phyloP scores from a whole-genome alignment of 2,888 invertebrate species.

The Caenorhabditis plicata region DNA sequence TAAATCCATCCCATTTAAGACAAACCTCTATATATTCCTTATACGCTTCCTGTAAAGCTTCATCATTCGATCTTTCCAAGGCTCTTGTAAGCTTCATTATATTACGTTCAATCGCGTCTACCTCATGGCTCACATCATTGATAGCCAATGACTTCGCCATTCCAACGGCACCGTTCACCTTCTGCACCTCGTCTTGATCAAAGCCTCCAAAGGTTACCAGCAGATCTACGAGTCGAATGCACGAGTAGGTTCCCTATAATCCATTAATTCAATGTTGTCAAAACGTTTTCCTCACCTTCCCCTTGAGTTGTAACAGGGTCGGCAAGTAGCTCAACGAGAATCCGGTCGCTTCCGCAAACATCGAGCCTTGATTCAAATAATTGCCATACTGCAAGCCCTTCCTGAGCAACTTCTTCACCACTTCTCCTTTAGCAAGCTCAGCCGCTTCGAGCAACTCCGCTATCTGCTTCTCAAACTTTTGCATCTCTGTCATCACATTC shows the following conservation, averaged over 20 bases:
- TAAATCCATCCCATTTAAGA: background rate
- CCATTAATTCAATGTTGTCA: background rate
- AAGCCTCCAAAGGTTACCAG: constrained; percentile 22
- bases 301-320: constrained; percentile 26
- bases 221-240: constrained; percentile 19
- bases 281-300: constrained; percentile 7
- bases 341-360: constrained; percentile 32
- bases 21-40: constrained; percentile 18
- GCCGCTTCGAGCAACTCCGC: constrained; percentile 12
- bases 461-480: constrained; percentile 20
- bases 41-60: constrained; percentile 13
- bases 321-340: constrained; percentile 24
- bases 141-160: constrained; percentile 4
- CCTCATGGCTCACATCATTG: constrained; percentile 22
- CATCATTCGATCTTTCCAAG: constrained; percentile 18
- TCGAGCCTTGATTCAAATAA: constrained; percentile 34
- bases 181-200: constrained; percentile 23
- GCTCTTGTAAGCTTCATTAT: constrained; percentile 16
- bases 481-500: constrained; percentile 20
- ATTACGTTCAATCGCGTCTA: constrained; percentile 11
- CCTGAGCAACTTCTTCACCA: constrained; percentile 20
- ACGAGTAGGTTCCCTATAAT: constrained; percentile 10
- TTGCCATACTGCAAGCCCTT: constrained; percentile 34
- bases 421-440: constrained; percentile 18
- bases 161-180: constrained; percentile 12